These are phyloP conservation scores for Zosterops borbonicus DNA, from an alignment of 2,113 vertebrate genomes.

Conservation along the genomic window DNA sequence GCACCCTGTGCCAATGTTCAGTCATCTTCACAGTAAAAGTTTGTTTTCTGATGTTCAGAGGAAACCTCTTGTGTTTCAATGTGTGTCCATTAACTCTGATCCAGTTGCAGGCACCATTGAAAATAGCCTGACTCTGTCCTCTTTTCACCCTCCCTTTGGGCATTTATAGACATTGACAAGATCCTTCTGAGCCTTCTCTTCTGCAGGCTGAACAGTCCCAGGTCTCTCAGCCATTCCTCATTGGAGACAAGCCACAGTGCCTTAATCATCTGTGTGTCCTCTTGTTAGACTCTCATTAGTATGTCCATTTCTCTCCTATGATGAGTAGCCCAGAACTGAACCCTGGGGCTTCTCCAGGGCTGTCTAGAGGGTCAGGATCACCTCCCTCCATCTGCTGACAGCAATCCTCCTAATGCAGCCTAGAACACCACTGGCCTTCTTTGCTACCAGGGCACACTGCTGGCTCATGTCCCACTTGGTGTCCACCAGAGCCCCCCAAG, in stretches of 20 bases:
- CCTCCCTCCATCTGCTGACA: neutral
- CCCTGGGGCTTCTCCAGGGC: neutral
- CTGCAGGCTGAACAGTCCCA: neutral
- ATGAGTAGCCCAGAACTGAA: neutral
- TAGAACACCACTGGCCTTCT: neutral
- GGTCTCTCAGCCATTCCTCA: neutral
- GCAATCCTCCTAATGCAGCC: neutral
- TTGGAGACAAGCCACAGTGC: neutral
- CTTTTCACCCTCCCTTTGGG: neutral
- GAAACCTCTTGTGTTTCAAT: neutral
- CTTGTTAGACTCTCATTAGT: neutral
- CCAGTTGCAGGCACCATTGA: neutral
- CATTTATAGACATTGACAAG: neutral
- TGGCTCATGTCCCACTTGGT: neutral
- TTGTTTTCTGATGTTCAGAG: neutral
- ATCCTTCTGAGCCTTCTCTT: neutral
- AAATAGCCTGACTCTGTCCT: neutral
- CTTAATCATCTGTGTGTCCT: neutral
- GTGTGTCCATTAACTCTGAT: neutral
- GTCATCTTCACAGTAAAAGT: neutral
- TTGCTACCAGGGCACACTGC: neutral
- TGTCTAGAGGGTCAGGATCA: neutral
- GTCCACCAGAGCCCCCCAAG: neutral
- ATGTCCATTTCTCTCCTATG: neutral
- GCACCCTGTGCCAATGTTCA: neutral